These are phyloP conservation scores for Ormyrus rosae DNA, from an alignment of 2,888 invertebrate genomes.

Conservation along the genomic window DNA sequence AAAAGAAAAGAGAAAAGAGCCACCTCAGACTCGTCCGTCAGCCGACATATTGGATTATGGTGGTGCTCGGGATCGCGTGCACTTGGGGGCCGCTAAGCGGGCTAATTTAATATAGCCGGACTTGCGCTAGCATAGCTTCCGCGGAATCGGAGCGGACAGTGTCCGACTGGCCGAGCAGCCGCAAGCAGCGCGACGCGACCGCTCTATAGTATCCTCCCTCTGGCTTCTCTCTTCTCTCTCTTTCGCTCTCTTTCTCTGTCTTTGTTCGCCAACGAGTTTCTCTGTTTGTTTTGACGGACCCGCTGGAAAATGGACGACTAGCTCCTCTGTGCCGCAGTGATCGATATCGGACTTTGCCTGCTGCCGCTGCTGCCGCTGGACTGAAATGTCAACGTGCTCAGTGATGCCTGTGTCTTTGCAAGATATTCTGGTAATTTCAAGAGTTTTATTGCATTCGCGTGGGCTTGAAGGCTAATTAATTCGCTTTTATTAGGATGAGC, in stretches of 20 bases:
- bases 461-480: neutral
- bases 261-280: neutral
- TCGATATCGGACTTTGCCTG: neutral
- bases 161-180: slow-evolving; percentile 69
- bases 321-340: neutral
- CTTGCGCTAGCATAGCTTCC: slow-evolving; percentile 60
- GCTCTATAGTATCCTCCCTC: no score
- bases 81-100: slow-evolving; percentile 50
- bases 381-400: slow-evolving; percentile 72
- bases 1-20: neutral
- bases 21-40: neutral
- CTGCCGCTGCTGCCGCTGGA: neutral
- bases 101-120: slow-evolving; percentile 72
- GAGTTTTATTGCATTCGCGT: slow-evolving; percentile 4
- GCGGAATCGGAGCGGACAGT: slow-evolving; percentile 71
- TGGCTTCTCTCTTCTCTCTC: neutral
- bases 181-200: slow-evolving; percentile 62
- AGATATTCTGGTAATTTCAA: slow-evolving; percentile 72
- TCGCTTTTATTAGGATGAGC: neutral
- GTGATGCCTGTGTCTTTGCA: slow-evolving; percentile 74
- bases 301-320: neutral
- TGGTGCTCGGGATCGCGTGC: slow-evolving; percentile 49
- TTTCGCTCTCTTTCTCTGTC: neutral
- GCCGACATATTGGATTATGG: slow-evolving; percentile 66
- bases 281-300: neutral